These are phyloP conservation scores for Chitala chitala DNA, from an alignment of 2,113 vertebrate species.

Conservation along the genomic window DNA sequence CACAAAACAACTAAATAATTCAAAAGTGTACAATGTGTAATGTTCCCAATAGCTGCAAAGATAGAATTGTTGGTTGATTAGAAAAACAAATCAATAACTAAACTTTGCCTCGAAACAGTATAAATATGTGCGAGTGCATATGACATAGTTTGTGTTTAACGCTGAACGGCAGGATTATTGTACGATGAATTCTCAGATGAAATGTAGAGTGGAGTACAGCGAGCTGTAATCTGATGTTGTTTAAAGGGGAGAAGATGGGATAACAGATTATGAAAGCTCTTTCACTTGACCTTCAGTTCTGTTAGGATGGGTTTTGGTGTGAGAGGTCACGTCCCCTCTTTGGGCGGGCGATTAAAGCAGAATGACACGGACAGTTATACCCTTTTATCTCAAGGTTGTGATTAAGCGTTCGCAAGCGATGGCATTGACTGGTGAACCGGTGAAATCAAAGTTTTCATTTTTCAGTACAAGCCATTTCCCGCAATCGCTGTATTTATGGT, in stretches of 20 bases:
- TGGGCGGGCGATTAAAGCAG: slow-evolving; percentile 36
- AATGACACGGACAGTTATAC: slow-evolving; percentile 22
- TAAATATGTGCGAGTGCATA: slow-evolving; percentile 38
- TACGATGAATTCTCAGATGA: slow-evolving; percentile 52
- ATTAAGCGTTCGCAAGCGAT: slow-evolving; percentile 14
- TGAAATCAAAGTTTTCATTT: not conserved
- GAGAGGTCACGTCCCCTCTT: slow-evolving; percentile 26
- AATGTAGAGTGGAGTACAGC: slow-evolving; percentile 58
- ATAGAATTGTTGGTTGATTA: slow-evolving; percentile 31
- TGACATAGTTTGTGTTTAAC: slow-evolving; percentile 49
- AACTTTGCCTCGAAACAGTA: slow-evolving; percentile 29
- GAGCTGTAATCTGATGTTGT: slow-evolving; percentile 37
- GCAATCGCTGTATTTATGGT: not conserved
- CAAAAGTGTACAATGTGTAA: not conserved
- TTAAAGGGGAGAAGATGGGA: slow-evolving; percentile 29
- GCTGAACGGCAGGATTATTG: slow-evolving; percentile 51
- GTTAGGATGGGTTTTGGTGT: slow-evolving; percentile 1
- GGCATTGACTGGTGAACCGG: not conserved
- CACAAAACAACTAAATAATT: no score
- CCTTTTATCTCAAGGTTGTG: slow-evolving; percentile 39
- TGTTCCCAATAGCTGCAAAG: not conserved
- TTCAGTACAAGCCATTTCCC: not conserved
- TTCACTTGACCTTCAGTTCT: not conserved
- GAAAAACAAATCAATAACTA: slow-evolving; percentile 19
- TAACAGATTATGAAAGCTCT: not conserved